Conservation (phyloP, 2,888 invertebrate genomes). For the Graphium colonna region DNA sequence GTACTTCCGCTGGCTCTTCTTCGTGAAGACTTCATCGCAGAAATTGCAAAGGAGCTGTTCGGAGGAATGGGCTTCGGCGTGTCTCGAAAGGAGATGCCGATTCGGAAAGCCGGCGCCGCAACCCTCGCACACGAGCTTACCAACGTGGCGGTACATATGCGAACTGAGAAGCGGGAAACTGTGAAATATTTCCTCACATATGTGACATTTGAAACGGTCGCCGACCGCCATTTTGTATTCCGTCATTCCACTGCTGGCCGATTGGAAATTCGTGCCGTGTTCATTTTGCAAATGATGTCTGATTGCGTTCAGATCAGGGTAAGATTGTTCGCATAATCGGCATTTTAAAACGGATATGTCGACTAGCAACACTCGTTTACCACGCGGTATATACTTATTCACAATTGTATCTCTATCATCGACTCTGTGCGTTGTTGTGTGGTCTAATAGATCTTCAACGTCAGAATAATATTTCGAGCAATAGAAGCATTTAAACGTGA, state of each 20-base stretch:
- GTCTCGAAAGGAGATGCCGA: constrained; percentile 44
- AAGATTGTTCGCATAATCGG: constrained; percentile 48
- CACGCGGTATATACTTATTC: constrained; percentile 44
- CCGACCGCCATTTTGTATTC: constrained; percentile 36
- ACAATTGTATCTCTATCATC: constrained; percentile 36
- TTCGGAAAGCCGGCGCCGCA: constrained; percentile 52
- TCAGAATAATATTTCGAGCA: constrained; percentile 48
- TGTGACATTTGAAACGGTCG: constrained; percentile 53
- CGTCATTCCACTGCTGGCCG: constrained; percentile 35
- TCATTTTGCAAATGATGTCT: constrained; percentile 39
- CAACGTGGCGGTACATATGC: constrained; percentile 51
- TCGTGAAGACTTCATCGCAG: constrained; percentile 58
- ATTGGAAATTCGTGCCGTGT: constrained; percentile 40
- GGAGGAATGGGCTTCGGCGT: constrained; percentile 43
- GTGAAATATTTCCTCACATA: constrained; percentile 42
- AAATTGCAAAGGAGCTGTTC: constrained; percentile 45
- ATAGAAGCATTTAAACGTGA: constrained; percentile 54
- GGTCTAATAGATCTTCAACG: constrained; percentile 36
- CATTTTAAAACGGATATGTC: constrained; percentile 47
- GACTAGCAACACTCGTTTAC: constrained; percentile 46
- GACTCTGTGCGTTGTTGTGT: constrained; percentile 40
- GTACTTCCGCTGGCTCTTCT: constrained; percentile 62
- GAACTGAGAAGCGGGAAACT: constrained; percentile 43
- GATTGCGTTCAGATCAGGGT: constrained; percentile 42
- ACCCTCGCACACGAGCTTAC: constrained; percentile 54